Conservation (phyloP, 2,888 invertebrate species). For the Bombyx huttoni region DNA sequence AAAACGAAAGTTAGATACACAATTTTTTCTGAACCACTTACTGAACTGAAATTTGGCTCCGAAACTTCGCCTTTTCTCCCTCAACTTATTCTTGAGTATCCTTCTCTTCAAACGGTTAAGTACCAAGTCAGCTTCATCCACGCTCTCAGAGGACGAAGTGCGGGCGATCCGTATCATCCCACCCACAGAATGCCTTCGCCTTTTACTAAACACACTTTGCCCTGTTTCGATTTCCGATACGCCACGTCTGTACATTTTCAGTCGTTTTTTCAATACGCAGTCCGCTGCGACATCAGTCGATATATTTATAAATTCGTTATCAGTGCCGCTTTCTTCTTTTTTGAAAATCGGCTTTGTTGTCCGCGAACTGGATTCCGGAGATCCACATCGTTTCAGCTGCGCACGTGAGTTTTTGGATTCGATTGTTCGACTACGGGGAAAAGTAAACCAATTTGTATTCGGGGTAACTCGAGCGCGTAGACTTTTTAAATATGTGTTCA, state of each 20-base stretch:
- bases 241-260: constrained; percentile 65
- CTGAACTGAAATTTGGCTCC: constrained; percentile 43
- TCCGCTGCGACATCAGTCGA: constrained; percentile 53
- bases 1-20: background rate
- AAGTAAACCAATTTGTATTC: constrained; percentile 57
- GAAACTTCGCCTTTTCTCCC: constrained; percentile 52
- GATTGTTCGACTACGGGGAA: constrained; percentile 39
- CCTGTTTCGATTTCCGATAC: constrained; percentile 54
- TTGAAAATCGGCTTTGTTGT: constrained; percentile 25
- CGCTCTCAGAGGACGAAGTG: constrained; percentile 65
- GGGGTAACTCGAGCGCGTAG: constrained; percentile 48
- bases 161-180: constrained; percentile 32
- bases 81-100: constrained; percentile 62
- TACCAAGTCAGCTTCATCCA: constrained; percentile 65
- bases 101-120: constrained; percentile 62
- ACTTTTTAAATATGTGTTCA: constrained; percentile 68
- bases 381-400: constrained; percentile 23
- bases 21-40: constrained; percentile 26
- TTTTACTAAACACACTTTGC: constrained; percentile 35
- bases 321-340: constrained; percentile 38
- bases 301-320: constrained; percentile 54
- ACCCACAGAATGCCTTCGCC: constrained; percentile 51
- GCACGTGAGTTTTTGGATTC: constrained; percentile 27
- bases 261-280: constrained; percentile 60
- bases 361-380: constrained; percentile 25